Evolutionary conservation across 2,797 vertebrate species (phyloP).

Genomic region (Leptoclinus maculatus): DNA sequence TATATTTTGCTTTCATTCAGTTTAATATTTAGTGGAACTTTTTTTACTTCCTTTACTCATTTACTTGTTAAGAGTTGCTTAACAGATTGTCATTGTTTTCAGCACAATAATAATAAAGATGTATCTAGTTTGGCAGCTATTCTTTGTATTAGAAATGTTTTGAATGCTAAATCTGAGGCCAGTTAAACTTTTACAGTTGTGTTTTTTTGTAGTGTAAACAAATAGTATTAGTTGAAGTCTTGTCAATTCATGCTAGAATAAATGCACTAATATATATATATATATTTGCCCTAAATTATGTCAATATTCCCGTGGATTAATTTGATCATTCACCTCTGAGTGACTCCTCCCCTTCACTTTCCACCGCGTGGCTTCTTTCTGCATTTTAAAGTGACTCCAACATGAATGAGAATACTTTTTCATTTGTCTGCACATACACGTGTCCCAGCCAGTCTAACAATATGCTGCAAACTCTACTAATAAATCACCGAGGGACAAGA

Average conservation of each 20-base stretch:
- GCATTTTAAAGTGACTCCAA: background rate
- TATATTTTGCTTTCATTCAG: background rate
- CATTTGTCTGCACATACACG: background rate
- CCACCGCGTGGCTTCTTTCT: constrained; percentile 14
- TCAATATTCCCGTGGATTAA: background rate
- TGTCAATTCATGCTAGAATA: background rate
- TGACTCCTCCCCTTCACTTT: constrained; percentile 21
- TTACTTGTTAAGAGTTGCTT: background rate
- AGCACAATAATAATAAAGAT: background rate
- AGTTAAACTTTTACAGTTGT: background rate
- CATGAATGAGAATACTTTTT: background rate
- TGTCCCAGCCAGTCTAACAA: background rate
- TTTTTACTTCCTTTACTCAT: background rate
- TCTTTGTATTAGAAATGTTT: background rate
- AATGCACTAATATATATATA: background rate
- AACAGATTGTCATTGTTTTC: no score
- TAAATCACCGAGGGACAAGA: background rate
- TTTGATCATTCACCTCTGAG: background rate
- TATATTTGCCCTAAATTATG: background rate
- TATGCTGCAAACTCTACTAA: background rate
- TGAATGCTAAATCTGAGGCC: no score
- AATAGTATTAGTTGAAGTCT: background rate
- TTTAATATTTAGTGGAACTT: background rate
- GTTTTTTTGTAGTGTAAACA: background rate
- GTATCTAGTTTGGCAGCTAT: background rate